phyloP scores from a whole-genome alignment of 2,797 vertebrate genomes.

The Odontamblyopus rebecca region DNA sequence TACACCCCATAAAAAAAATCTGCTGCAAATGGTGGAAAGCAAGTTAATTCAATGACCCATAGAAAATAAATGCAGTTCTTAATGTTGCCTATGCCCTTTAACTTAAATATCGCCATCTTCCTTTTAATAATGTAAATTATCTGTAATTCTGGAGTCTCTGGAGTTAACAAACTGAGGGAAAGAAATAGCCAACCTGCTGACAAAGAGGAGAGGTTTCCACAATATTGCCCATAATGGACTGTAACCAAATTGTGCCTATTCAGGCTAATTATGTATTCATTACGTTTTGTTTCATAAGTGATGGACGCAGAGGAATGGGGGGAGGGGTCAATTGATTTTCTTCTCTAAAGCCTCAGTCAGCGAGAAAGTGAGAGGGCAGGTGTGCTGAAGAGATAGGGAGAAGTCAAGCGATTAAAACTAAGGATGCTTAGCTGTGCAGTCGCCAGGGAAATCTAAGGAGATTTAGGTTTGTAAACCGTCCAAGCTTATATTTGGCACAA shows the following conservation, averaged over 20 bases:
- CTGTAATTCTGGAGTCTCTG: slow-evolving; percentile 57
- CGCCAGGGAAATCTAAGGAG: slow-evolving; percentile 77
- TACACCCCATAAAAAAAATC: not conserved
- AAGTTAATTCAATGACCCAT: not conserved
- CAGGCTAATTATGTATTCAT: slow-evolving; percentile 74
- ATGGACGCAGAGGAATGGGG: slow-evolving; percentile 47
- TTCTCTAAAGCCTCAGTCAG: slow-evolving; percentile 60
- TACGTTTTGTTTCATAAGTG: slow-evolving; percentile 72
- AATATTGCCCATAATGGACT: slow-evolving; percentile 53
- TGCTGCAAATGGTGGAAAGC: not conserved
- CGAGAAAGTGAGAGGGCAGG: slow-evolving; percentile 70
- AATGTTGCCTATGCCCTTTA: slow-evolving; percentile 33
- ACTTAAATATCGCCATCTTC: slow-evolving; percentile 40
- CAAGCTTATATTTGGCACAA: slow-evolving; percentile 62
- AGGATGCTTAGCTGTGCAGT: slow-evolving; percentile 65
- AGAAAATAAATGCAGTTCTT: slow-evolving; percentile 26
- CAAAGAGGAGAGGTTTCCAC: slow-evolving; percentile 49
- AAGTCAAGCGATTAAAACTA: slow-evolving; percentile 77
- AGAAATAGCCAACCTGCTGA: slow-evolving; percentile 63
- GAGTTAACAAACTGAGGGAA: slow-evolving; percentile 53
- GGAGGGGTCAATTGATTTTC: slow-evolving; percentile 35
- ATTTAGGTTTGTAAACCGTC: slow-evolving; percentile 78
- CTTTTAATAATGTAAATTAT: slow-evolving; percentile 49
- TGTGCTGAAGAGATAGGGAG: slow-evolving; percentile 70
- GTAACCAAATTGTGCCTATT: slow-evolving; percentile 67